Percentiles rank a stretch among this genome's conserved stretches.
These are phyloP conservation scores for Ichneumoninae sp. DNA, from an alignment of 2,888 invertebrate species.

Conservation along the genomic window DNA sequence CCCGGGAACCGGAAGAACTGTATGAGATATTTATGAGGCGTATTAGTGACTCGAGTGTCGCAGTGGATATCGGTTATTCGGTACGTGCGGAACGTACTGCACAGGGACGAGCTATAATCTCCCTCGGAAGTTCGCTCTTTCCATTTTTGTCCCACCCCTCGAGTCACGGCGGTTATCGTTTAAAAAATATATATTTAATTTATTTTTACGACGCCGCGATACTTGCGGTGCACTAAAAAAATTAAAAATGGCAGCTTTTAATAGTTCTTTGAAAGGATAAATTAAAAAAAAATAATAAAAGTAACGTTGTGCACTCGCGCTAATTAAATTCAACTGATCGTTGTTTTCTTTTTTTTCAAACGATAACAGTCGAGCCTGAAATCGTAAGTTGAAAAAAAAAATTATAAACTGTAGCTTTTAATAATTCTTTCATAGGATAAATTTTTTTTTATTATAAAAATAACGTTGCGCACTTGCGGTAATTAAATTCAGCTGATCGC, in stretches of 20 bases:
- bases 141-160: not conserved
- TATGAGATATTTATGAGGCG: slow-evolving; percentile 56
- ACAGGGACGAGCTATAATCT: slow-evolving; percentile 28
- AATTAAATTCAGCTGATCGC: not conserved
- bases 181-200: slow-evolving; percentile 1
- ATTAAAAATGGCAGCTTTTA: not conserved
- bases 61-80: slow-evolving; percentile 40
- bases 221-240: slow-evolving; percentile 26
- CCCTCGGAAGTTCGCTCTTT: not conserved
- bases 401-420: not conserved
- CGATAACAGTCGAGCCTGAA: not conserved
- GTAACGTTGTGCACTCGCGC: slow-evolving; percentile 3
- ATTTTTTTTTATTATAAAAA: too few relatives aligned
- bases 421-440: not conserved
- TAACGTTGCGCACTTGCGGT: slow-evolving; percentile 6
- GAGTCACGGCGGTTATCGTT: not conserved
- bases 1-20: not conserved
- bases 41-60: slow-evolving; percentile 42
- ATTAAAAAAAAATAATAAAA: too few relatives aligned
- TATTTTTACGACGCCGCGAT: not conserved
- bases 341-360: not conserved
- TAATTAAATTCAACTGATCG: not conserved
- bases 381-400: not conserved
- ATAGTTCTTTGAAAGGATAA: not conserved
- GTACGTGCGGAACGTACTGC: slow-evolving; percentile 23